Evolutionary conservation across 2,797 vertebrate genomes (phyloP), one percentile per base, ranked within the genome.

Genomic region (Nasua narica): DNA sequence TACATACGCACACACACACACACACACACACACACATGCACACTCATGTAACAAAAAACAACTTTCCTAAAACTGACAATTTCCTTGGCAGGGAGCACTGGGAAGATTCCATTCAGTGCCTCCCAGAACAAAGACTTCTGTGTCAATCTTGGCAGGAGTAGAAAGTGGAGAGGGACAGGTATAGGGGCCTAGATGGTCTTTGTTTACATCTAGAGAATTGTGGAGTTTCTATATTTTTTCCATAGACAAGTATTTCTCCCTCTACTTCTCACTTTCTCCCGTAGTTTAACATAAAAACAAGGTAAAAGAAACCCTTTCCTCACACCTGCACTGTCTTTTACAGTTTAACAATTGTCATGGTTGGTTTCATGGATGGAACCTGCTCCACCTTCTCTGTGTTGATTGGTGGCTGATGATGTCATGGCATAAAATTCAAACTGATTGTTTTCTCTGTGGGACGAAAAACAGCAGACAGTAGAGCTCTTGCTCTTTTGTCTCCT

Each of bases 371-470:
- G 70, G 72, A 56, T 43, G 54, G 40, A 96, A 94, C 54, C 65
- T 90, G 72, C 91, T 87, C 85, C 19, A 43, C 92, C 62, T 76
- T 83, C 74, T 90, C 25, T 52, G 16, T 87, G 40, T 19, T 78
- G 95, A 94, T 96, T 95, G 92, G 91, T 62, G 82, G 82, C 62
- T 85, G 86, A 70, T 84, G 92, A 97, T 93, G 83, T 97, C 94
- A 94, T 65, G 62, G 91, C 85, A 70, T 54, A 85, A 84, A 81
- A 58, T 81, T 93, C 87, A 46, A 48, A 29, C 67, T 10, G 62
- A 87, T 62, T 97, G 84, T 96, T 92, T 89, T 77, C 35, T 76
- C 52, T 77, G 4, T 60, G 90, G 52, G 69, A 81, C 76, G 46
- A 23, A 14, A 48, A 52, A 77, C 72, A 74, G 81, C 96, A 93